These are phyloP conservation scores for Chloroceryle amazona DNA, from an alignment of 2,797 vertebrate species.

Conservation along the genomic window DNA sequence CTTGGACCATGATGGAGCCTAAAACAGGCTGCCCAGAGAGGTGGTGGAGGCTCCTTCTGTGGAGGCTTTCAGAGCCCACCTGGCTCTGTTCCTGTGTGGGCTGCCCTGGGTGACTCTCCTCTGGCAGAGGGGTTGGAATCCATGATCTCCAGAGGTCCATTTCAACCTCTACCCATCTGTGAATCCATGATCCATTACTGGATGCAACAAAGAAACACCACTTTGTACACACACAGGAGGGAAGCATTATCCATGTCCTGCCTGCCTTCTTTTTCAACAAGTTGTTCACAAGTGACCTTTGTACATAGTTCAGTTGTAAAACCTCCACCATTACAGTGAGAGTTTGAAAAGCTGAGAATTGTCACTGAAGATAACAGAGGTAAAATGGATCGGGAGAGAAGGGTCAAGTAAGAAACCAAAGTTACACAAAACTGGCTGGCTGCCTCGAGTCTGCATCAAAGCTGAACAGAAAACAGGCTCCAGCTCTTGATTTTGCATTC, in stretches of 20 bases:
- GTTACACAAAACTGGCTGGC: background rate
- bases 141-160: too few species aligned
- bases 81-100: too few species aligned
- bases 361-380: background rate
- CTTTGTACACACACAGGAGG: fast-evolving
- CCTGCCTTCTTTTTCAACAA: background rate
- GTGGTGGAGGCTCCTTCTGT: too few species aligned
- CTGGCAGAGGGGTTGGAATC: too few species aligned
- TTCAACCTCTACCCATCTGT: too few species aligned
- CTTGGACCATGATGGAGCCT: too few species aligned
- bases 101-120: too few species aligned
- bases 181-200: background rate
- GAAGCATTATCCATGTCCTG: background rate
- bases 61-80: too few species aligned
- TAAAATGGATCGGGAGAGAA: background rate
- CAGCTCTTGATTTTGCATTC: background rate
- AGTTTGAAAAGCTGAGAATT: background rate
- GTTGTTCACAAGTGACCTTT: background rate
- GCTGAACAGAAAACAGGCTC: background rate
- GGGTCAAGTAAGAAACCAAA: background rate
- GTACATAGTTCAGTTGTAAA: background rate
- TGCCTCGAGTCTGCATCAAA: background rate
- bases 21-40: too few species aligned
- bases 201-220: background rate
- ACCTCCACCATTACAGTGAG: background rate